phyloP scores from a whole-genome alignment of 2,888 invertebrate species.

The Slavum lentiscoides region DNA sequence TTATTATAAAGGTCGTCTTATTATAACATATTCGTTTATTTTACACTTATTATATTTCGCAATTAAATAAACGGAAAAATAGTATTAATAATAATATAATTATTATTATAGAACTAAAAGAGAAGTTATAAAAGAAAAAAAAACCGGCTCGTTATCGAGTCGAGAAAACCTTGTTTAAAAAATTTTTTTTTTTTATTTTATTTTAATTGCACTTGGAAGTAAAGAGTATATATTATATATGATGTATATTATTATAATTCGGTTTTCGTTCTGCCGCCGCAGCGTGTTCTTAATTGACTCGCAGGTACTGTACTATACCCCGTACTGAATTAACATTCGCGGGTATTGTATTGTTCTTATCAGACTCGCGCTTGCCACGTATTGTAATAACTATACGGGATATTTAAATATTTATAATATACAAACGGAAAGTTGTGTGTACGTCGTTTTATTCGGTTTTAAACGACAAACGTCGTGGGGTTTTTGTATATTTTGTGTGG shows the following conservation, averaged over 20 bases:
- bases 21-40: slow-evolving; percentile 11
- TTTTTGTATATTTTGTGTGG: background rate
- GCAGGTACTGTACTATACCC: background rate
- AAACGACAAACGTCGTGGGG: background rate
- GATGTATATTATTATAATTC: background rate
- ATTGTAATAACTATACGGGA: too few relatives aligned
- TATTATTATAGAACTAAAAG: background rate
- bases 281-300: too few relatives aligned
- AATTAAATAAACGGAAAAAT: slow-evolving; percentile 18
- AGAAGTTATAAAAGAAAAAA: too few relatives aligned
- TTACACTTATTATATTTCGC: background rate
- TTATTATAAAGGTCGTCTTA: slow-evolving; percentile 4
- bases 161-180: too few relatives aligned
- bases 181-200: too few relatives aligned
- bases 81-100: background rate
- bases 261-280: background rate
- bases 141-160: background rate
- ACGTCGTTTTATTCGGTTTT: background rate
- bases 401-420: too few relatives aligned
- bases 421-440: too few relatives aligned
- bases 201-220: too few relatives aligned
- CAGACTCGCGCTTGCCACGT: too few relatives aligned
- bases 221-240: too few relatives aligned
- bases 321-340: too few relatives aligned
- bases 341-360: too few relatives aligned